Evolutionary conservation across 2,888 invertebrate species (phyloP), one percentile per base, ranked within the genome.

Genomic region (Agrenia bidenticulata): DNA sequence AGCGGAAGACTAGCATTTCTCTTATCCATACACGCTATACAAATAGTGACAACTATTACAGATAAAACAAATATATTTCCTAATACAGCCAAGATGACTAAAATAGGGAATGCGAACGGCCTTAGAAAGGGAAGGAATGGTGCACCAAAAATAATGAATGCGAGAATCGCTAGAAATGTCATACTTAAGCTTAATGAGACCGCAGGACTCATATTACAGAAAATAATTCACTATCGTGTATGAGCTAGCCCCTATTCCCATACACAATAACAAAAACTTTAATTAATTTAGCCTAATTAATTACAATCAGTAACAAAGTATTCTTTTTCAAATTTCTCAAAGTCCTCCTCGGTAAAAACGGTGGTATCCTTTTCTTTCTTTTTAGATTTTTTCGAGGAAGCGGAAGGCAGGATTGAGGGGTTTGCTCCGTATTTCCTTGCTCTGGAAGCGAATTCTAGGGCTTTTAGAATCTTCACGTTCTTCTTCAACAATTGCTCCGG

Each of bases 281-380:
- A 11, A 15, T 9, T 57, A 11, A 60, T 37, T 21, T 7, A 32
- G n/a, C 11, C 4, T 57, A 11, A 60, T 37, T 21, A 32, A 32
- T 32, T 32, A 32, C 55, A 61, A 17, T 65, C 37, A 17, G 69
- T 69, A 4, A 83, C 84, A 78, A 84, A 82, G 76, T 86, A 86
- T 78, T 88, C 86, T 56, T 82, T 81, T 78, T 88, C 87, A 78
- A 88, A 89, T 67, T 84, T 84, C 66, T 84, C 81, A 75, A 88
- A 87, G 56, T 87, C 86, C 77, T 88, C 88, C 77, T 87, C 86
- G 0, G 89, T 87, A 78, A 90, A 89, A 17, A 83, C 87, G 0
- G 88, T 2, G 9, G 19, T 80, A 54, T 81, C 79, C 81, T 45
- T 78, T 75, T 65, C 80, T 80, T 27, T 81, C 77, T 77, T 82